Conservation (phyloP, 2,797 vertebrate species). For the Myotis vivesi region DNA sequence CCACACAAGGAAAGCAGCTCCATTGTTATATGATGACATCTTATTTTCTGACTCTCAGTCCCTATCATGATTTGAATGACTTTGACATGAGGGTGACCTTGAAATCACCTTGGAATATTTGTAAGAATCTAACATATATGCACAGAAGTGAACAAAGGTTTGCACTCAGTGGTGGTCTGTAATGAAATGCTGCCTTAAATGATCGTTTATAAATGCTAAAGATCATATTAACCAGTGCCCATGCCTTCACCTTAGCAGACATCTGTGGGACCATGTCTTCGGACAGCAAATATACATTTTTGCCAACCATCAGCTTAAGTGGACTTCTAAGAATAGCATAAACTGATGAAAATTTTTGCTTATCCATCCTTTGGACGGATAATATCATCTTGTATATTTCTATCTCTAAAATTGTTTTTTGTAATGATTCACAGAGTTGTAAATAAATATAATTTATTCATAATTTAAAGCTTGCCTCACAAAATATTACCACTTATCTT, state of each 20-base stretch:
- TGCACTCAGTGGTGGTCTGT: background rate
- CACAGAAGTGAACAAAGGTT: background rate
- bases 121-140: background rate
- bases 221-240: background rate
- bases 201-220: background rate
- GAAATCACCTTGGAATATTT: background rate
- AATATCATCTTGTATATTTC: background rate
- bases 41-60: background rate
- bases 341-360: conserved; percentile 9
- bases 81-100: background rate
- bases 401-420: background rate
- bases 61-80: background rate
- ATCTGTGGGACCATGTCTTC: background rate
- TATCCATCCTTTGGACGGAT: conserved; percentile 58
- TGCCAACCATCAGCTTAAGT: background rate
- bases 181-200: background rate
- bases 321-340: background rate
- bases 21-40: background rate
- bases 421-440: background rate
- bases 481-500: background rate
- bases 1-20: background rate
- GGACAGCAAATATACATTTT: background rate
- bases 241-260: background rate
- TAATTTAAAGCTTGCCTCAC: background rate
- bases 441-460: background rate